Percentiles rank a stretch among this genome's conserved stretches.
Evolutionary conservation across 2,113 vertebrate species (phyloP).

Genomic region (Gavia stellata): DNA sequence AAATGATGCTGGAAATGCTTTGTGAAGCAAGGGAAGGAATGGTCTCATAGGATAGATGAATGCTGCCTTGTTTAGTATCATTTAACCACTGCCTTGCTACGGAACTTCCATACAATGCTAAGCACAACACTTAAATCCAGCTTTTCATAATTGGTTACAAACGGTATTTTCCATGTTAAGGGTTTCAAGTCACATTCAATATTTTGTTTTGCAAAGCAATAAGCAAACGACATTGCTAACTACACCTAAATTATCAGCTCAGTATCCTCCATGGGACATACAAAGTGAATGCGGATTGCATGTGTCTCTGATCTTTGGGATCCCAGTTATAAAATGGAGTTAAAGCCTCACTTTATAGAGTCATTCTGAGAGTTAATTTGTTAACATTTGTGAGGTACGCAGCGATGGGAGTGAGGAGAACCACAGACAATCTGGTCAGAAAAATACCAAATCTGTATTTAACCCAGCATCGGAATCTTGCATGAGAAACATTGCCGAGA

Average conservation of each 20-base stretch:
- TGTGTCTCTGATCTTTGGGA: not conserved
- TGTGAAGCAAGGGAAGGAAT: not conserved
- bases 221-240: not conserved
- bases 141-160: not conserved
- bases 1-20: not conserved
- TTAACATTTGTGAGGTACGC: not conserved
- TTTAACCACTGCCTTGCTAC: not conserved
- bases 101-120: not conserved
- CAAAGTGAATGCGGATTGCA: not conserved
- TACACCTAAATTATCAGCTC: not conserved
- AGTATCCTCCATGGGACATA: not conserved
- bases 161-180: not conserved
- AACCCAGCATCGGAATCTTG: not conserved
- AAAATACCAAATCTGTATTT: not conserved
- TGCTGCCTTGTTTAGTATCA: not conserved
- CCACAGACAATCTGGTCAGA: not conserved
- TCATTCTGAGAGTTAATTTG: not conserved
- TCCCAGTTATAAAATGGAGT: accelerated
- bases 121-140: not conserved
- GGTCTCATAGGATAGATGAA: not conserved
- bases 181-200: not conserved
- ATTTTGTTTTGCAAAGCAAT: not conserved
- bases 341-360: not conserved
- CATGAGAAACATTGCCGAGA: not conserved
- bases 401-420: not conserved